Base-by-base conservation (phyloP, 2,113 vertebrate species). In the Brachyistius frenatus region DNA sequence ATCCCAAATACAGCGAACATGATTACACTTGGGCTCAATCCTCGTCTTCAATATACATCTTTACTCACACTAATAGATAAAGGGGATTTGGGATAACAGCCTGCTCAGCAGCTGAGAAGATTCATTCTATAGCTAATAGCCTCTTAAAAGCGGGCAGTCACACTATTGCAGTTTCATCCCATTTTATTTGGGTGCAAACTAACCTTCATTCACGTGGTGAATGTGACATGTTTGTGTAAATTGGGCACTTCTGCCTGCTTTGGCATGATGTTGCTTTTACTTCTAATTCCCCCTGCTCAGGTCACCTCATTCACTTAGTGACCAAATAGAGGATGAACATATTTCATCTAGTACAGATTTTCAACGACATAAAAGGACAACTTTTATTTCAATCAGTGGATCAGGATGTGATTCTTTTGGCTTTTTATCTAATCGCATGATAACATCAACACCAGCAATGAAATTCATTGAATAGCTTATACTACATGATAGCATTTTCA, bases 211-310 rank as follows among this genome's bases (percentile, higher is more conserved):
- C 36, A 61, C 10, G 53, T 61, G 55, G 55, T 5, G 7, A 14
- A 23, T 36, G 53, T 74, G 63, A 61, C 55, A 60, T 55, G 55
- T 53, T 60, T 49, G 30, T 61, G n/a, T n/a, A 55, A 63, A 66
- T 73, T 32, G 36, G 49, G 39, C 14, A n/a, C 50, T 72, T 72
- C 49, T 50, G 69, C 15, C 68, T 49, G 68, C 44, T 36, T 35
- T 31, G 35, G 23, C 23, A 23, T 23, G 23, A 31, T 31, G n/a
- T 50, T 60, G 5, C 46, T 32, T 31, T 61, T 50, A 11, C 23
- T 23, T 23, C 23, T 23, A 23, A 23, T 23, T 36, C 46, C 69
- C 44, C 69, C 56, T 72, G 33, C 52, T 60, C 35, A 50, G 55
- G 56, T 60, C 69, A 50, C 69, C 23, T 37, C 55, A 31, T 60